Evolutionary conservation across 1,140 invertebrate species (phyloP), one percentile per base, ranked within the genome.

Genomic region (Rhagoletis pomonella): DNA sequence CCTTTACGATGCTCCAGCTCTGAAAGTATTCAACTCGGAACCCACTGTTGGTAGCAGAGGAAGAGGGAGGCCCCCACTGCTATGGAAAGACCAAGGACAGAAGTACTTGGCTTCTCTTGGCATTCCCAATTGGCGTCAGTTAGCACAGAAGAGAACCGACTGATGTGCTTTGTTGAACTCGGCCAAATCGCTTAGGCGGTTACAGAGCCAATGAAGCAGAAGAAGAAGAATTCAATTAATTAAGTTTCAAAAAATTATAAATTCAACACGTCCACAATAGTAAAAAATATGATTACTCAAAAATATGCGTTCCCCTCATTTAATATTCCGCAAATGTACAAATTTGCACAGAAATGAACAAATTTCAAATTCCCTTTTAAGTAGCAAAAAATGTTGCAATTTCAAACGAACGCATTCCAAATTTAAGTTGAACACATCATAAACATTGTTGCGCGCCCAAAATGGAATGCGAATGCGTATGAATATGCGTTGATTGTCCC

Each of bases 201-300:
- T 29, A 29, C 29, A 29, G 29, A 29, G 29, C 29, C 29, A 29
- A 29, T 29, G 29, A 29, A 29, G 29, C 0, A 29, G 29, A 29
- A 29, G 29, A 29, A 29, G 29, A 29, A 0, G 29, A 29, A 29
- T 29, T 29, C 29, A 29, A 29, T 29, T 55, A 55, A 10, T 2
- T 0, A 55, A 55, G 10, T 55, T 55, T 55, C 10, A 2, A 55
- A 55, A 50, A 73, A 73, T 73, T 50, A 44, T 50, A 0, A 3
- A 42, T 17, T 44, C 12, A 47, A 47, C 17, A 73, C 17, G 44
- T 4, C 39, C 12, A 73, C 14, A 73, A 47, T 4, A 73, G 44
- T 50, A 29, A 12, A 17, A 58, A 81, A 81, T 81, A 55, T 81
- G 73, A 81, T 19, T 81, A n/a, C 73, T 67, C n/a, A 81, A 81